These are phyloP conservation scores for Brachionus koreanus DNA, from an alignment of 1,140 invertebrate species.

Conservation along the genomic window DNA sequence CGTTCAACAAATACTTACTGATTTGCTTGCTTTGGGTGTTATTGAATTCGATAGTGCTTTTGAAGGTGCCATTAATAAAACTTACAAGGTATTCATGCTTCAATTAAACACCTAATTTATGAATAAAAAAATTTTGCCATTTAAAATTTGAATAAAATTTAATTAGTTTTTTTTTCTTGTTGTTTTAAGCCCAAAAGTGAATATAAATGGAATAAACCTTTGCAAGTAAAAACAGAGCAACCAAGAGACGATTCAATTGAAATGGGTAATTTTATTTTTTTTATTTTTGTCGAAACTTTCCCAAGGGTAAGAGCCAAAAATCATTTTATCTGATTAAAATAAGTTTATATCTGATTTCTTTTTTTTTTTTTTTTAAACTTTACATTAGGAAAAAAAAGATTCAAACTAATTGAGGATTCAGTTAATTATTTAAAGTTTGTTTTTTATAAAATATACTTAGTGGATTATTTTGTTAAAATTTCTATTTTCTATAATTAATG, in stretches of 20 bases:
- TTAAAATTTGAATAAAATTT: neutral
- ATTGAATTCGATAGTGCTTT: conserved; percentile 40
- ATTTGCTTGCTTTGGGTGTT: conserved; percentile 39
- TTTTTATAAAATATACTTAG: no score
- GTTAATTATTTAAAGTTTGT: no score
- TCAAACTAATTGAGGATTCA: no score
- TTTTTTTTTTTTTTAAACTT: no score
- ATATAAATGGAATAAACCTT: neutral
- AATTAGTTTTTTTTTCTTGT: neutral
- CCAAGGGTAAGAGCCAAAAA: no score
- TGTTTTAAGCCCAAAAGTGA: conserved; percentile 40
- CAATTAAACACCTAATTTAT: neutral
- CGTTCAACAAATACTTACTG: conserved; percentile 20
- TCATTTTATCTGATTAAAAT: no score
- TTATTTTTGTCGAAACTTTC: neutral
- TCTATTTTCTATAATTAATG: no score
- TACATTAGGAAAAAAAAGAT: no score
- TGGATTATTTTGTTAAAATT: no score
- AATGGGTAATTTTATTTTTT: neutral
- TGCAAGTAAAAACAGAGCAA: neutral
- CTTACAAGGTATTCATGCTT: conserved; percentile 24
- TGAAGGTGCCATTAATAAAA: conserved; percentile 37
- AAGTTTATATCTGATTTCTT: no score
- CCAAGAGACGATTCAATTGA: neutral
- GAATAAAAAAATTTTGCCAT: neutral